Evolutionary conservation across 2,888 invertebrate genomes (phyloP), one percentile per base, ranked within the genome.

Genomic region (Chaetogeoica ovagalla): DNA sequence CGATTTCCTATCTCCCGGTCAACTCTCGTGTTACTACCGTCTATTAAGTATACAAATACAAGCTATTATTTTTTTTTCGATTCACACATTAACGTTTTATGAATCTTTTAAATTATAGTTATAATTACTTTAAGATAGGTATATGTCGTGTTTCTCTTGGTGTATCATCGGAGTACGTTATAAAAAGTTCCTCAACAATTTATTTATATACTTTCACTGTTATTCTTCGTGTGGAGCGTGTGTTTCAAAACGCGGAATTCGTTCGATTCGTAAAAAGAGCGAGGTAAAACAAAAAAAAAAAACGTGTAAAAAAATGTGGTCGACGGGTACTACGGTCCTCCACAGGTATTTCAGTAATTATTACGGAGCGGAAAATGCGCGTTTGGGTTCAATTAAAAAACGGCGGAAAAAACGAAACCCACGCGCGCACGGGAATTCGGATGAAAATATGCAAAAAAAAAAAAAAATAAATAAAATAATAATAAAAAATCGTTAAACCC

Each of bases 261-360:
- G 52, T 55, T 37, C 37, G 17, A 39, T 60, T 65, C 74, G 48
- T 19, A 21, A 17, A 7, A 13, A 19, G n/a, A 15, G 63, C 52
- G n/a, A 63, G 21, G 17, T 13, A 19, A 21, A 52, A 68, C 43
- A 75, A 5, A 59, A 21, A 52, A 68, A 59, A 75, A 30, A 30
- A 30, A 30, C 4, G 30, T 1, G 30, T 30, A 21, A 52, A 68
- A 59, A 75, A 5, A 59, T 68, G 75, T 59, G 39, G 21, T 39
- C 9, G 55, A 17, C 52, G 52, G 52, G 55, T 7, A 2, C 30
- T 30, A 30, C 30, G 30, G 30, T 30, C 30, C 4, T 30, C 30
- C 4, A 30, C 30, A 43, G 66, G 75, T 75, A 75, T 75, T 75
- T n/a, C 59, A 68, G 66, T 75, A 75, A 75, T 75, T 75, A 75